These are phyloP conservation scores for Porites australiensis DNA, from an alignment of 64 coral and sea anemone species.

Conservation along the genomic window DNA sequence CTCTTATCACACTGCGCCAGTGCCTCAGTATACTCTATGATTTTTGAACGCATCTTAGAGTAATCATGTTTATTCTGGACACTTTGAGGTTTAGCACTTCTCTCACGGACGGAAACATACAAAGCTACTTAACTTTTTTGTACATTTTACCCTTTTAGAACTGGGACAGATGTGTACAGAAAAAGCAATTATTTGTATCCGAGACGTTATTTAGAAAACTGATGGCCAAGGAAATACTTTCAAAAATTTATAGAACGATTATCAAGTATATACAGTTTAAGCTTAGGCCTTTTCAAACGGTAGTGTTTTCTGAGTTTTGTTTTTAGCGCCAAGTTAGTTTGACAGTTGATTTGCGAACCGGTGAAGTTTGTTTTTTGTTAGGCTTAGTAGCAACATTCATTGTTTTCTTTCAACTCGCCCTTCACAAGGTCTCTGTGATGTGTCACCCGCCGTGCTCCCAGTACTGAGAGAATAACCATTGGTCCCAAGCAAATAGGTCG, in stretches of 20 bases:
- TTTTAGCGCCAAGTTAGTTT: slow-evolving; percentile 40
- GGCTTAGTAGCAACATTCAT: slow-evolving; percentile 37
- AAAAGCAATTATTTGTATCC: slow-evolving; percentile 6
- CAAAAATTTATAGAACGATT: neutral
- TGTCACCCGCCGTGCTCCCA: slow-evolving; percentile 37
- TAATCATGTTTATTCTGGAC: slow-evolving; percentile 56
- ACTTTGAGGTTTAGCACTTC: slow-evolving; percentile 18
- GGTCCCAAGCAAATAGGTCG: slow-evolving; percentile 19
- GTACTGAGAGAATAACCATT: slow-evolving; percentile 19
- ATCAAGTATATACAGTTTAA: neutral
- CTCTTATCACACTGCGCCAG: slow-evolving; percentile 75
- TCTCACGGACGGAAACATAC: neutral
- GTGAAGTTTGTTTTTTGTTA: slow-evolving; percentile 46
- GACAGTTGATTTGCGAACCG: slow-evolving; percentile 37
- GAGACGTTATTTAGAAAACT: neutral
- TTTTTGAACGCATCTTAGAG: slow-evolving; percentile 51
- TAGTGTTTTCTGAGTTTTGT: neutral
- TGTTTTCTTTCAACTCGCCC: slow-evolving; percentile 60
- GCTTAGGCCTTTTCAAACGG: neutral
- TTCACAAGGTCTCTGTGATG: slow-evolving; percentile 16
- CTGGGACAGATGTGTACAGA: slow-evolving; percentile 24
- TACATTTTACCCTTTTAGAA: neutral
- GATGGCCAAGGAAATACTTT: slow-evolving; percentile 37
- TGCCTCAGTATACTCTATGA: slow-evolving; percentile 70
- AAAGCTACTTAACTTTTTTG: neutral